Evolutionary conservation across 2,888 invertebrate genomes (phyloP).

Genomic region (Dascillus cervinus): DNA sequence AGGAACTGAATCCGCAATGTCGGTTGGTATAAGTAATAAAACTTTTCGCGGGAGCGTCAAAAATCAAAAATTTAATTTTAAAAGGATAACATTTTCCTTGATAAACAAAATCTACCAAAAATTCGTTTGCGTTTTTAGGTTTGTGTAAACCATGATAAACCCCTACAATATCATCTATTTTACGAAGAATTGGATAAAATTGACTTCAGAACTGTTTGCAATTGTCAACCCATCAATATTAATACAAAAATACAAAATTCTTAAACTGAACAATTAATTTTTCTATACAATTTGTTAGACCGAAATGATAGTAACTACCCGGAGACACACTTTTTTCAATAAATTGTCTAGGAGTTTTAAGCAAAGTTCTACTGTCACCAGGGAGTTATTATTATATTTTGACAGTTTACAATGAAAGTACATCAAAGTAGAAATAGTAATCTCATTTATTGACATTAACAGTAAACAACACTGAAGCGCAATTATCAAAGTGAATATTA

Average conservation of each 20-base stretch:
- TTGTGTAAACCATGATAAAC: conserved; percentile 1
- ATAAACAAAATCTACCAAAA: conserved; percentile 1
- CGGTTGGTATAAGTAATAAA: conserved; percentile 2
- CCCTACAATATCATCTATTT: conserved; percentile 1
- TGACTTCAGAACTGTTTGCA: conserved; percentile 1
- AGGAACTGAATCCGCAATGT: conserved; percentile 1
- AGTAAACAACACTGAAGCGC: too few relatives aligned
- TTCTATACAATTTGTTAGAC: conserved; percentile 1
- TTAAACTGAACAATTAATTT: neutral
- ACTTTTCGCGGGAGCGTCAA: conserved; percentile 1
- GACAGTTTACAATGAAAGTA: too few relatives aligned
- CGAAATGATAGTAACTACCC: too few relatives aligned
- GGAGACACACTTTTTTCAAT: neutral
- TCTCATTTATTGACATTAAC: too few relatives aligned
- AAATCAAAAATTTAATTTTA: neutral
- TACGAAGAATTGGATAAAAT: conserved; percentile 1
- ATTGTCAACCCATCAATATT: conserved; percentile 1
- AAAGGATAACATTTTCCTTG: conserved; percentile 2
- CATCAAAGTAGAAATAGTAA: too few relatives aligned
- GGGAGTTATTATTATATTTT: too few relatives aligned
- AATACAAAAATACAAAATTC: neutral
- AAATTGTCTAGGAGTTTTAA: conserved; percentile 1
- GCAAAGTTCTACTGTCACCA: neutral
- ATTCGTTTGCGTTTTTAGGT: neutral
- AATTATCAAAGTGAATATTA: too few relatives aligned